phyloP scores from a whole-genome alignment of 2,113 vertebrate species.

The Lamprologus callipterus region DNA sequence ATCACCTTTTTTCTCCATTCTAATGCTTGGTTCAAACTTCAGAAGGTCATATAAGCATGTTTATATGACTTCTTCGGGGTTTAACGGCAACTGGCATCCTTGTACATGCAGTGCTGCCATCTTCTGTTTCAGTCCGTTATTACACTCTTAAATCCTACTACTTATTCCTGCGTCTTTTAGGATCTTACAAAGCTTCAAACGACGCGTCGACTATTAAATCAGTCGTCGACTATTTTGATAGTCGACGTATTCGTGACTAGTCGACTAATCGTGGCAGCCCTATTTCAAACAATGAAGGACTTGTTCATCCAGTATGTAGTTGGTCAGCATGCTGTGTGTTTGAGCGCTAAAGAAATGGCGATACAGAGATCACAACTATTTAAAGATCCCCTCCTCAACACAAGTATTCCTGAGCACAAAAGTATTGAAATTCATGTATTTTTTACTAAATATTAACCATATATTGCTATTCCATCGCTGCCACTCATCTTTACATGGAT shows the following conservation, averaged over 20 bases:
- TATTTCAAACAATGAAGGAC: background rate
- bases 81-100: background rate
- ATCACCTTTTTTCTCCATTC: background rate
- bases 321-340: background rate
- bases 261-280: background rate
- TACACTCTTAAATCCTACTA: background rate
- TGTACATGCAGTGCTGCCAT: background rate
- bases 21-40: background rate
- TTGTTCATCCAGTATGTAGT: background rate
- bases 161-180: background rate
- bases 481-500: background rate
- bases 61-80: background rate
- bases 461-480: background rate
- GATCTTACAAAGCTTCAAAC: background rate
- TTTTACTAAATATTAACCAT: background rate
- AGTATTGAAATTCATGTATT: background rate
- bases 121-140: background rate
- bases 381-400: background rate
- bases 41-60: background rate
- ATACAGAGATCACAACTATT: background rate
- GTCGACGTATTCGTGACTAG: background rate
- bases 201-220: background rate
- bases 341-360: background rate
- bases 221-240: background rate
- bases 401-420: background rate